Conservation (phyloP, 2,113 vertebrate genomes). For the Romanogobio albipinnatus region DNA sequence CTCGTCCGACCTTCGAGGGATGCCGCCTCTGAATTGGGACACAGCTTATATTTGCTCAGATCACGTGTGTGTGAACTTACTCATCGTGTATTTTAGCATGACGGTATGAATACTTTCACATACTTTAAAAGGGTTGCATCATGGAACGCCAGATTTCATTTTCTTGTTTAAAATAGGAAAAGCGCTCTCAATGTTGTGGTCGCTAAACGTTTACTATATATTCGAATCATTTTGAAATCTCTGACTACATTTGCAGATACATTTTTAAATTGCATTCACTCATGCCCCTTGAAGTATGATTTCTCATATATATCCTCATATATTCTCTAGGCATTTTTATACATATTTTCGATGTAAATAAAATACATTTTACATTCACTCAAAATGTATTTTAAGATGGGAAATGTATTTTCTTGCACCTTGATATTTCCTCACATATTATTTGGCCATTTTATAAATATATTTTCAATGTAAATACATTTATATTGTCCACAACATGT, state of each 20-base stretch:
- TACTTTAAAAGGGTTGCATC: neutral
- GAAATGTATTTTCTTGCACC: neutral
- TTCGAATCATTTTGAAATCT: too few relatives aligned
- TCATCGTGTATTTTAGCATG: neutral
- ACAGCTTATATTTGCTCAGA: conserved; percentile 17
- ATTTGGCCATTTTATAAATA: neutral
- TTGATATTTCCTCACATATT: neutral
- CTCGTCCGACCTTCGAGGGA: too few relatives aligned
- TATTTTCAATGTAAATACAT: neutral
- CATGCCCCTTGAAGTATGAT: too few relatives aligned
- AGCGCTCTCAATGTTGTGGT: neutral
- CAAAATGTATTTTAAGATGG: neutral
- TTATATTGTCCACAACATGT: neutral
- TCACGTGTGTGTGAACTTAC: neutral
- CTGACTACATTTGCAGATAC: neutral
- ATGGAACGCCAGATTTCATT: neutral
- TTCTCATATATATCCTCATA: too few relatives aligned
- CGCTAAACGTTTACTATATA: neutral
- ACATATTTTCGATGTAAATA: too few relatives aligned
- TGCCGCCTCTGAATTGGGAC: neutral
- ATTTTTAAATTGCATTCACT: neutral
- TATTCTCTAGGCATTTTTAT: too few relatives aligned
- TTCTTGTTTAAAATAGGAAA: neutral
- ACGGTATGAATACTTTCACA: neutral
- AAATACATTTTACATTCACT: neutral